Conservation (phyloP, 2,113 vertebrate genomes). For the Amblyornis subalaris region DNA sequence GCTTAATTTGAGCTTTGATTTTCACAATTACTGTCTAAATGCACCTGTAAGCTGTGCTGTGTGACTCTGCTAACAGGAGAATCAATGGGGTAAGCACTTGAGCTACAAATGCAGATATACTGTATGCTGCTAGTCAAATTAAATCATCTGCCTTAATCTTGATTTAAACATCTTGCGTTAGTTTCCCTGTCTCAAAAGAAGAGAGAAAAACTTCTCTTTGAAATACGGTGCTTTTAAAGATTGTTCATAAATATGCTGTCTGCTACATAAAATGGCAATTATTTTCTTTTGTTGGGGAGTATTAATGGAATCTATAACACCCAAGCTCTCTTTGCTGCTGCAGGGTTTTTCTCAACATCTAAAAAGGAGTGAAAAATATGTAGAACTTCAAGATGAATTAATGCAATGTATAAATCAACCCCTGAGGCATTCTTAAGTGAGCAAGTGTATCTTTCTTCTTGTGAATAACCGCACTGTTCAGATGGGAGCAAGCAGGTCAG, state of each 20-base stretch:
- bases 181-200: neutral
- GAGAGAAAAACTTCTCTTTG: neutral
- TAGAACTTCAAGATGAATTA: slow-evolving; percentile 19
- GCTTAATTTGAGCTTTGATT: neutral
- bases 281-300: neutral
- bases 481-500: slow-evolving; percentile 12
- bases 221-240: neutral
- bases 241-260: rapidly evolving
- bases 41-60: neutral
- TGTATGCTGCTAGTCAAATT: neutral
- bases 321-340: neutral
- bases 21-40: neutral
- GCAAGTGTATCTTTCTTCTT: slow-evolving; percentile 27
- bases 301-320: neutral
- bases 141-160: neutral
- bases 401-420: neutral
- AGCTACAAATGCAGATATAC: neutral
- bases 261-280: neutral
- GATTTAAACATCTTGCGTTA: neutral
- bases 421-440: slow-evolving; percentile 18
- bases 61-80: neutral
- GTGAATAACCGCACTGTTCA: slow-evolving; percentile 40
- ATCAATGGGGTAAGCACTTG: neutral
- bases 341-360: neutral
- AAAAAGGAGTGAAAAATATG: neutral